Percentiles rank a stretch among this genome's conserved stretches.
Evolutionary conservation across 2,888 invertebrate genomes (phyloP).

Genomic region (Girardia tigrina): DNA sequence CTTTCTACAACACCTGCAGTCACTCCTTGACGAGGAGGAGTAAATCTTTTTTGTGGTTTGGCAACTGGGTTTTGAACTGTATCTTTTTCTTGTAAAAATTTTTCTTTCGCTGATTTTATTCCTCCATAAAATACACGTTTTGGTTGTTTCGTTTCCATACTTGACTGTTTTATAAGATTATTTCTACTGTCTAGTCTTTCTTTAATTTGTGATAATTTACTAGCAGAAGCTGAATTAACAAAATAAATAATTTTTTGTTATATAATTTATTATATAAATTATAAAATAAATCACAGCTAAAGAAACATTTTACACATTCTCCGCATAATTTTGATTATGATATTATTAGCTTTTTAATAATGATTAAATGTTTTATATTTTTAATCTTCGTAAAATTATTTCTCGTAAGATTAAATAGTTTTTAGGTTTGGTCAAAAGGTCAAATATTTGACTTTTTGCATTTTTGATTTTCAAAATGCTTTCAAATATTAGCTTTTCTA

Average conservation of each 20-base stretch:
- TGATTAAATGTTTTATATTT: no score
- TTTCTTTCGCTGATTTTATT: slow-evolving; percentile 13
- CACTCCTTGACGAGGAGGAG: slow-evolving; percentile 34
- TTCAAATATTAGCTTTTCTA: no score
- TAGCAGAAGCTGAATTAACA: neutral
- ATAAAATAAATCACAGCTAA: no score
- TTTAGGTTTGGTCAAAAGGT: no score
- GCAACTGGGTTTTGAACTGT: neutral
- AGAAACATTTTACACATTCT: no score
- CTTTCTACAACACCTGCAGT: slow-evolving; percentile 31
- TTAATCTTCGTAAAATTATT: no score
- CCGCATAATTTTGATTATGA: no score
- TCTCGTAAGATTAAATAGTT: no score
- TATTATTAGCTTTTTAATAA: no score
- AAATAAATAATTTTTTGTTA: neutral
- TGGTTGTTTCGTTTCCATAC: neutral
- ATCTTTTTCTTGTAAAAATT: slow-evolving; percentile 10
- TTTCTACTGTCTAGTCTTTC: neutral
- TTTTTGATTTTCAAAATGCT: no score
- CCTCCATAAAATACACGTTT: slow-evolving; percentile 10
- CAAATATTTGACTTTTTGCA: no score
- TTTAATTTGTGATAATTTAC: slow-evolving; percentile 6
- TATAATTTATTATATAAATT: neutral
- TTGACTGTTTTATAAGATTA: neutral
- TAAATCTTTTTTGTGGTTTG: slow-evolving; percentile 29